Base-by-base conservation (phyloP, 1,140 invertebrate species). In the Latrodectus geometricus region DNA sequence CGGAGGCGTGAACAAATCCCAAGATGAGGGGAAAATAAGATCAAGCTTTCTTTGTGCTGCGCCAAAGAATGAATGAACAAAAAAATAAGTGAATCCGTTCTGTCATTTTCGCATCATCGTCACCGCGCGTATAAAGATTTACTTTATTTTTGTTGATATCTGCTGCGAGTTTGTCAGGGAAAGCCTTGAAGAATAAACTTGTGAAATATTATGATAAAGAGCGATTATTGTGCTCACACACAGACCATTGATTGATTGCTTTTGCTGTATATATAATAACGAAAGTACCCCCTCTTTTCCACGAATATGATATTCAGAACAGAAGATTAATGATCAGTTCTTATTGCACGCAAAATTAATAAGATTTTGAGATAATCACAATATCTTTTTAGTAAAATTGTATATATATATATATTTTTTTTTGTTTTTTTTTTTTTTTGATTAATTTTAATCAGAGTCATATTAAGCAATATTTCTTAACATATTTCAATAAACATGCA, bases 41-140 rank as follows among this genome's bases (percentile, higher is more conserved):
- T 17, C 54, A 23, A 52, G 76, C 56, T 79, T 79, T 79, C 35
- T 21, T 50, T 68, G 65, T 7, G 65, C 14, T 49, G 56, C 11
- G 17, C 11, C 12, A 66, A 35, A 20, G 15, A 56, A 49, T 66
- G 35, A 35, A 35, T 35, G 35, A 35, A 35, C 35, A 35, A 35
- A 35, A n/a, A 20, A 79, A 79, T 79, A 79, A 68, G 50, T 12
- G 56, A 79, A 68, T 61, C 54, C 77, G 65, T 68, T 79, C 65
- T 56, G 77, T 79, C 77, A 79, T 79, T 79, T 79, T 56, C 54
- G 61, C 65, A 79, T 79, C 77, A 79, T 61, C 35, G 23, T 79
- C 65, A 17, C 2, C 54, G 54, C 17, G 54, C 0, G 17, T 11
- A 61, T 61, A 14, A 61, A 17, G 54, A 17, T 17, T 61, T 61